A percentile compares a stretch with the other conserved stretches of the same genome.
These are phyloP conservation scores for Nothobranchius furzeri DNA, from an alignment of 2,113 vertebrate species.

Conservation along the genomic window DNA sequence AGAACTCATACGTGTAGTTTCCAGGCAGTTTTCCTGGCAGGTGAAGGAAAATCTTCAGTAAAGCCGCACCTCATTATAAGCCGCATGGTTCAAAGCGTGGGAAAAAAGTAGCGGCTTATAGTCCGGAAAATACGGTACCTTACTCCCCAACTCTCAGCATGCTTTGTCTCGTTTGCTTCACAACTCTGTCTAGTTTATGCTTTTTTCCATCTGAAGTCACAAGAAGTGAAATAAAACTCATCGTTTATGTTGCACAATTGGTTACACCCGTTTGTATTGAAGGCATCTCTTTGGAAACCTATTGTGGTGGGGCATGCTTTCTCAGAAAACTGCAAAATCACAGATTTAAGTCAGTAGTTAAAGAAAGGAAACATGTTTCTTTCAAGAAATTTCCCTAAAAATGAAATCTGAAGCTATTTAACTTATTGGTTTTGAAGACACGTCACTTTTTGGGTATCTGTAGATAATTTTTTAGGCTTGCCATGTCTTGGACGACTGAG, in stretches of 20 bases:
- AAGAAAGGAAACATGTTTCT: neutral
- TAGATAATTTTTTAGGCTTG: too few relatives aligned
- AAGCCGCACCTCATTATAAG: too few relatives aligned
- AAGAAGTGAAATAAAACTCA: constrained; percentile 71
- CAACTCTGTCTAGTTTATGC: constrained; percentile 58
- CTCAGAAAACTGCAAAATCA: constrained; percentile 8
- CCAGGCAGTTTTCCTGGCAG: too few relatives aligned
- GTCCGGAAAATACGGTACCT: constrained; percentile 5
- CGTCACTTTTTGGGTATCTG: too few relatives aligned
- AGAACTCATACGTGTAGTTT: too few relatives aligned
- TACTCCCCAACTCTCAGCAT: constrained; percentile 31
- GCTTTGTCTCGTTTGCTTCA: constrained; percentile 36
- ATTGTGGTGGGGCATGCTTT: constrained; percentile 29
- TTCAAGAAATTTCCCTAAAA: constrained; percentile 3
- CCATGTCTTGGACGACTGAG: too few relatives aligned
- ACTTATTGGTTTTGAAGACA: too few relatives aligned
- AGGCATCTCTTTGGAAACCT: constrained; percentile 31
- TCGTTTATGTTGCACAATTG: constrained; percentile 52
- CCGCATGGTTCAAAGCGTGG: too few relatives aligned
- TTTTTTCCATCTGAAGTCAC: constrained; percentile 57
- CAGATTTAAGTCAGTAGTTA: too few relatives aligned
- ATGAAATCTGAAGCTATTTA: too few relatives aligned
- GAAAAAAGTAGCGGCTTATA: too few relatives aligned
- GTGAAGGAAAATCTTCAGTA: too few relatives aligned
- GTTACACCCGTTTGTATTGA: constrained; percentile 54